A percentile compares a stretch with the other conserved stretches of the same genome.
Conservation (phyloP, 2,113 vertebrate species). For the Lepisosteus osseus region DNA sequence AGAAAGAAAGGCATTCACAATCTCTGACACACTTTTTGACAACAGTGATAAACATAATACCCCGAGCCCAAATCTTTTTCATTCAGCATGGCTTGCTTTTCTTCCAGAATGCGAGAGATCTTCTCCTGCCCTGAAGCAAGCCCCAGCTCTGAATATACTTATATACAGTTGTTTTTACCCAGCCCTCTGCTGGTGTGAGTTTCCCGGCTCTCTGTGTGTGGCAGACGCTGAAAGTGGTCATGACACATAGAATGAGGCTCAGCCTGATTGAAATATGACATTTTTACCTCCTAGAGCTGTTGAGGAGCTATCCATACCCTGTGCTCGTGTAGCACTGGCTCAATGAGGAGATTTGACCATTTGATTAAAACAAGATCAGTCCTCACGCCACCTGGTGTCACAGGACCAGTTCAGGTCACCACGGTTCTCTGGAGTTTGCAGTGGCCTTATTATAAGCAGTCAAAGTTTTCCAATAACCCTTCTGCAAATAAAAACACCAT, state of each 20-base stretch:
- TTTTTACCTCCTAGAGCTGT: slow-evolving; percentile 28
- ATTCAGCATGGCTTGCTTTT: background rate
- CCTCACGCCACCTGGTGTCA: slow-evolving; percentile 20
- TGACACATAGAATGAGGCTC: slow-evolving; percentile 5
- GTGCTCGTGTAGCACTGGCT: slow-evolving; percentile 16
- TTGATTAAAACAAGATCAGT: slow-evolving; percentile 39
- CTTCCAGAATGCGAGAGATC: slow-evolving; percentile 28
- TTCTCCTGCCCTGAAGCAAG: slow-evolving; percentile 34
- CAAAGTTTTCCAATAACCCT: background rate
- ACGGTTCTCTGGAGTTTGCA: slow-evolving; percentile 17
- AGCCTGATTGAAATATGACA: slow-evolving; percentile 34
- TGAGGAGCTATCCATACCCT: slow-evolving; percentile 28
- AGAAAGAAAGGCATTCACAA: slow-evolving; percentile 47
- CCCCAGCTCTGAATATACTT: slow-evolving; percentile 32
- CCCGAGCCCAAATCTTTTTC: slow-evolving; percentile 42
- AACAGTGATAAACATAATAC: slow-evolving; percentile 57
- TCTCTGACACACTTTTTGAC: slow-evolving; percentile 55
- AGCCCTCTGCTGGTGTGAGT: slow-evolving; percentile 35
- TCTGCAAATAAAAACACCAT: background rate
- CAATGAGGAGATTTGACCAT: slow-evolving; percentile 23
- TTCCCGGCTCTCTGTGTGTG: slow-evolving; percentile 45
- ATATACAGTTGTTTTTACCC: slow-evolving; percentile 23
- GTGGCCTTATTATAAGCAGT: slow-evolving; percentile 16
- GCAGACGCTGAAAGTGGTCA: slow-evolving; percentile 25
- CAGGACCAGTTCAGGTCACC: slow-evolving; percentile 13